phyloP scores from a whole-genome alignment of 2,113 vertebrate species.

The Amia ocellicauda region DNA sequence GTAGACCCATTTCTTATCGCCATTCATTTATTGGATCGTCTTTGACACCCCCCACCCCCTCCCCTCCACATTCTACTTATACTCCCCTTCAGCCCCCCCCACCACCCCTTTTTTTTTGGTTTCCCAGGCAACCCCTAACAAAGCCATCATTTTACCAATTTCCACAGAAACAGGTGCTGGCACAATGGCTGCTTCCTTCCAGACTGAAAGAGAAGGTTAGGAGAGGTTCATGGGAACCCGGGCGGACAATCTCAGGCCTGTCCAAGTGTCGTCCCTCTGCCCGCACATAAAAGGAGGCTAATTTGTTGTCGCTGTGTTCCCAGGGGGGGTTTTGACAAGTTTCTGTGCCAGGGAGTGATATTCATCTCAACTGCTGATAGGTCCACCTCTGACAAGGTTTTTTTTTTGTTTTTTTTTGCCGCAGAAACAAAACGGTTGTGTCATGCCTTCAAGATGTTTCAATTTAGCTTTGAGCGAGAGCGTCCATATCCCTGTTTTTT shows the following conservation, averaged over 20 bases:
- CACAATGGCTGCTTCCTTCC: conserved; percentile 75
- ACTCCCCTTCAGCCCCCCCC: conserved; percentile 26
- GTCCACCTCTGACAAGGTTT: conserved; percentile 49
- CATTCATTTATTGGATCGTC: conserved; percentile 26
- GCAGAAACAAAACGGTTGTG: conserved; percentile 44
- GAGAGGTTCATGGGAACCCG: conserved; percentile 76
- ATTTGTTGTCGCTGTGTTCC: conserved; percentile 82
- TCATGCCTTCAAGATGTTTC: conserved; percentile 61
- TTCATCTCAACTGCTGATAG: conserved; percentile 44
- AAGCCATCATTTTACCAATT: conserved; percentile 83
- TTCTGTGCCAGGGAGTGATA: conserved; percentile 63
- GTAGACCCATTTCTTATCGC: conserved; percentile 18
- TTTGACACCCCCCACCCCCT: conserved; percentile 24
- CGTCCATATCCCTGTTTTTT: conserved; percentile 36
- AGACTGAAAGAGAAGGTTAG: conserved; percentile 75
- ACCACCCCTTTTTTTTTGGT: conserved; percentile 62
- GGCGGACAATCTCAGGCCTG: conserved; percentile 70
- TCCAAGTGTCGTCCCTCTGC: conserved; percentile 76
- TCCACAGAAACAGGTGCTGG: conserved; percentile 81
- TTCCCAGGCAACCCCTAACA: conserved; percentile 67
- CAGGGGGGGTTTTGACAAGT: conserved; percentile 63
- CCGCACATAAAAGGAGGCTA: conserved; percentile 72
- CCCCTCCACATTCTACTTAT: conserved; percentile 42
- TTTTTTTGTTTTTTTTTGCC: conserved; percentile 41
- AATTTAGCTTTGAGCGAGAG: conserved; percentile 47